phyloP scores from a whole-genome alignment of 2,888 invertebrate species.

The Flexamia atlantica region DNA sequence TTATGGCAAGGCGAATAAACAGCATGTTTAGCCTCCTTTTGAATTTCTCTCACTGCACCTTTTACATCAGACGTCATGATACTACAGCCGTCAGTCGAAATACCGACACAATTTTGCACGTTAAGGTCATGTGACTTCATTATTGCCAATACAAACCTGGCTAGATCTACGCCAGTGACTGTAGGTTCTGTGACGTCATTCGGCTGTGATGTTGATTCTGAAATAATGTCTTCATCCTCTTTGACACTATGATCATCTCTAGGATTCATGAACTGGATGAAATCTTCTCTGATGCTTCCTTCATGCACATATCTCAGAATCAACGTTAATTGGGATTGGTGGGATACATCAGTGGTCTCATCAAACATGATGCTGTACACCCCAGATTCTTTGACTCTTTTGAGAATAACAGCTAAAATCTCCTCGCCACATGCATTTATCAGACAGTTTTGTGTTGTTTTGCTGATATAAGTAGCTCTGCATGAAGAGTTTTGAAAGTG shows the following conservation, averaged over 20 bases:
- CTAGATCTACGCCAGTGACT: constrained; percentile 46
- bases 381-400: constrained; percentile 16
- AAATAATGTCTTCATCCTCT: too few species aligned
- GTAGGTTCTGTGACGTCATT: neutral
- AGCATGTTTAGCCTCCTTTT: constrained; percentile 25
- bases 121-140: constrained; percentile 22
- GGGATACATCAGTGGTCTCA: constrained; percentile 9
- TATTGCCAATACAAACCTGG: constrained; percentile 30
- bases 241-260: too few species aligned
- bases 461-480: constrained; percentile 47
- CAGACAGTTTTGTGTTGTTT: constrained; percentile 43
- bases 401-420: neutral
- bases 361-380: constrained; percentile 41
- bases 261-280: constrained; percentile 14
- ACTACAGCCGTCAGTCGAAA: constrained; percentile 42
- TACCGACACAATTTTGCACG: constrained; percentile 31
- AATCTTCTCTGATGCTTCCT: constrained; percentile 6
- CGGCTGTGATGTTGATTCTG: too few species aligned
- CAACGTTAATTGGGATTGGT: neutral
- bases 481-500: constrained; percentile 2
- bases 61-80: constrained; percentile 44
- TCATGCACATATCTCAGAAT: constrained; percentile 9
- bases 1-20: constrained; percentile 32
- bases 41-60: constrained; percentile 35
- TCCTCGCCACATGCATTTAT: constrained; percentile 52